phyloP scores from a whole-genome alignment of 2,797 vertebrate genomes.

The Pelochelys cantorii region DNA sequence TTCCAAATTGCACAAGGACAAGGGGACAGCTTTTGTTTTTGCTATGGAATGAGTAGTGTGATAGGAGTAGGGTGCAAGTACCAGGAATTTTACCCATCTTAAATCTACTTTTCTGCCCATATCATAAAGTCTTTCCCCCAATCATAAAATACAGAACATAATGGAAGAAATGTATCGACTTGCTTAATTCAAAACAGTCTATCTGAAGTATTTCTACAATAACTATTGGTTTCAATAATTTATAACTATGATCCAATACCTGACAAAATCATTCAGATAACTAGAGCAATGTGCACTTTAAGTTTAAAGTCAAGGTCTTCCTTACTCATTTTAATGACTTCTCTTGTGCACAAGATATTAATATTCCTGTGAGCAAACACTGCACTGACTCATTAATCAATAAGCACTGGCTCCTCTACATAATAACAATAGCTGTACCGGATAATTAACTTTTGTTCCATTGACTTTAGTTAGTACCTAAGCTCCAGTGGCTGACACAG shows the following conservation, averaged over 20 bases:
- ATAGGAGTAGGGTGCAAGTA: neutral
- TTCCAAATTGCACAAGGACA: neutral
- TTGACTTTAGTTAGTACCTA: slow-evolving; percentile 80
- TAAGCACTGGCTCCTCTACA: slow-evolving; percentile 83
- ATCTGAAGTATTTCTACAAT: slow-evolving; percentile 67
- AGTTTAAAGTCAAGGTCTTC: slow-evolving; percentile 87
- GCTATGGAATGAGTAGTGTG: slow-evolving; percentile 1
- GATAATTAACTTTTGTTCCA: slow-evolving; percentile 88
- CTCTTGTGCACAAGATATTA: slow-evolving; percentile 84
- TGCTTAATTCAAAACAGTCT: slow-evolving; percentile 67
- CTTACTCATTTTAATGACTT: slow-evolving; percentile 89
- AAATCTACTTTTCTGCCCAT: slow-evolving; percentile 38
- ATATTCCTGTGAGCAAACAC: slow-evolving; percentile 90
- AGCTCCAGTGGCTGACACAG: slow-evolving; percentile 81
- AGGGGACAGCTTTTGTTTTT: neutral
- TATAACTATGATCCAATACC: slow-evolving; percentile 67
- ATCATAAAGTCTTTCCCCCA: slow-evolving; percentile 26
- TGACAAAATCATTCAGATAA: slow-evolving; percentile 74
- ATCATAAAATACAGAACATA: slow-evolving; percentile 52
- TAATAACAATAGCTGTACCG: slow-evolving; percentile 70
- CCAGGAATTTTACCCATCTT: neutral
- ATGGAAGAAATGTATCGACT: slow-evolving; percentile 53
- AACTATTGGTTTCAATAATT: slow-evolving; percentile 71
- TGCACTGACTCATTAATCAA: slow-evolving; percentile 89
- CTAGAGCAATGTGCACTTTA: slow-evolving; percentile 68